Evolutionary conservation across 2,797 vertebrate genomes (phyloP).

Genomic region (Acrocephalus scirpaceus): DNA sequence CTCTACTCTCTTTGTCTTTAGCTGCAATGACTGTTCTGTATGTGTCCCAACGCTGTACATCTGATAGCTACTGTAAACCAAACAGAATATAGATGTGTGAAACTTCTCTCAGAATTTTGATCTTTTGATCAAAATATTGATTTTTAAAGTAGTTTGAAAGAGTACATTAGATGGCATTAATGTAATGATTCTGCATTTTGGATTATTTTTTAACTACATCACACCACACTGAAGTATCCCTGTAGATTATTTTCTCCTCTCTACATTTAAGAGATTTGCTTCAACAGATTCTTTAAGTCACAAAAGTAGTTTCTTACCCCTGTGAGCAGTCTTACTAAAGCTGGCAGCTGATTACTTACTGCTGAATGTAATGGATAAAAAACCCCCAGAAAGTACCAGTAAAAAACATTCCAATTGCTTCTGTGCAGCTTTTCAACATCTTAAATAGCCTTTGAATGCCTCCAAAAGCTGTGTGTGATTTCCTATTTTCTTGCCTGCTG

Average conservation of each 20-base stretch:
- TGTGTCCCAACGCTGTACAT: background rate
- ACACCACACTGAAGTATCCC: background rate
- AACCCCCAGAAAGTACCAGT: background rate
- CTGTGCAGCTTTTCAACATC: background rate
- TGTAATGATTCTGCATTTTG: background rate
- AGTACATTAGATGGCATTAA: background rate
- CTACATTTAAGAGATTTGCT: background rate
- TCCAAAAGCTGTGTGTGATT: background rate
- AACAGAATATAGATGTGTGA: background rate
- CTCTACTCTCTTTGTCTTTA: background rate
- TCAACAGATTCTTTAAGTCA: background rate
- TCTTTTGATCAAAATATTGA: background rate
- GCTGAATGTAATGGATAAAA: background rate
- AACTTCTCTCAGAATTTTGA: background rate
- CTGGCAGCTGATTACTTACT: background rate
- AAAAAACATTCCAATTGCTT: background rate
- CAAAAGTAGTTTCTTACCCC: background rate
- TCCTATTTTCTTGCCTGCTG: conserved; percentile 1
- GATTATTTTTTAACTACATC: background rate
- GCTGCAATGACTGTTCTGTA: background rate
- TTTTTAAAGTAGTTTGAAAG: background rate
- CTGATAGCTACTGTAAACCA: background rate
- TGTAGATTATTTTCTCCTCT: background rate
- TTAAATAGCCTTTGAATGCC: background rate
- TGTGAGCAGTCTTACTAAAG: background rate